phyloP scores from a whole-genome alignment of 2,797 vertebrate genomes.

The Myioborus melanocephalus region DNA sequence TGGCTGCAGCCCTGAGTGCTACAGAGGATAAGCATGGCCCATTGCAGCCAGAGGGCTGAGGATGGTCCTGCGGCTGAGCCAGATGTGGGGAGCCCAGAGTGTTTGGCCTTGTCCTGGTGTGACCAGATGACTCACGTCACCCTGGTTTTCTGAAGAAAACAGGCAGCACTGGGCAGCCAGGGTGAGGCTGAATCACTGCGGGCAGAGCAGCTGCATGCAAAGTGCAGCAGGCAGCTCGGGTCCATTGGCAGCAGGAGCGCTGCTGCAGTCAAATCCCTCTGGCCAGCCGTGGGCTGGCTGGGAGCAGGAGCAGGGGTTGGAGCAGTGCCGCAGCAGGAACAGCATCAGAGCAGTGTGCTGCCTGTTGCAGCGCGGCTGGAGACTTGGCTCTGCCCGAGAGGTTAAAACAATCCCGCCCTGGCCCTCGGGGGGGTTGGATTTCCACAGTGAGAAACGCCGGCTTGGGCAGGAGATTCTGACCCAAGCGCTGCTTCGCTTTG shows the following conservation, averaged over 20 bases:
- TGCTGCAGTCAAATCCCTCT: accelerated
- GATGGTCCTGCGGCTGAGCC: not conserved
- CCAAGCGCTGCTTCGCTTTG: not conserved
- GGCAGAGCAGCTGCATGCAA: not conserved
- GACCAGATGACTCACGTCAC: not conserved
- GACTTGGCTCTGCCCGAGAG: not conserved
- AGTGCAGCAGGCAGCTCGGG: not conserved
- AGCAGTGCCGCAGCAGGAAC: not conserved
- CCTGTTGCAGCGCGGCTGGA: not conserved
- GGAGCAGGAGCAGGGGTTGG: not conserved
- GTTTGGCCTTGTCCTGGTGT: not conserved
- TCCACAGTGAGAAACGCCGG: not conserved
- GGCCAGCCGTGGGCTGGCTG: not conserved
- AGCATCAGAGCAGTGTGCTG: not conserved
- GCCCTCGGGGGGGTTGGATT: not conserved
- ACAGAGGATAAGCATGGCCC: accelerated
- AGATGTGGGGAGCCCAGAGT: not conserved
- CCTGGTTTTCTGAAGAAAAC: not conserved
- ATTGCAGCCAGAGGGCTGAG: accelerated
- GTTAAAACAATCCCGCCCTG: conserved; percentile 32
- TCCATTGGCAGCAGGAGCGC: accelerated
- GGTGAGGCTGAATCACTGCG: not conserved
- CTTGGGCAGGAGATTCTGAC: not conserved
- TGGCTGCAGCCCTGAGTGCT: not conserved
- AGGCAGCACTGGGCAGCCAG: not conserved